Evolutionary conservation across 2,888 invertebrate genomes (phyloP).

Genomic region (Loripinus fragilis): DNA sequence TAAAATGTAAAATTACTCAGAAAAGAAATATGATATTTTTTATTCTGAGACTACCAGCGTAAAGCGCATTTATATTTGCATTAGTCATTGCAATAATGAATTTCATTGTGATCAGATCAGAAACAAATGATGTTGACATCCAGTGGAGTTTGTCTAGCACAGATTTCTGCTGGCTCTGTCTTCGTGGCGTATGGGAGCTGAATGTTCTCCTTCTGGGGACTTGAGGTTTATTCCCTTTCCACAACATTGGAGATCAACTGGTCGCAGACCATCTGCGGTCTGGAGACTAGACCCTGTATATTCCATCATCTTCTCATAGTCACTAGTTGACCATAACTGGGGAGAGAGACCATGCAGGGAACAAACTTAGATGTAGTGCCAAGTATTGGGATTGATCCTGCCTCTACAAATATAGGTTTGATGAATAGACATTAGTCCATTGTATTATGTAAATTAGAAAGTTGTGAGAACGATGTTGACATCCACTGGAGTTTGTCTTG

Average conservation of each 20-base stretch:
- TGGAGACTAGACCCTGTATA: conserved; percentile 68
- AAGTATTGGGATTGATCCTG: too few relatives aligned
- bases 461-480: conserved; percentile 38
- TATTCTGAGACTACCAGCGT: too few relatives aligned
- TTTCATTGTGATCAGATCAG: too few relatives aligned
- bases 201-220: conserved; percentile 60
- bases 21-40: too few relatives aligned
- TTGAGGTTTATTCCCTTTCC: conserved; percentile 26
- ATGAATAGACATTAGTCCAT: too few relatives aligned
- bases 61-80: too few relatives aligned
- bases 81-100: too few relatives aligned
- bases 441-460: too few relatives aligned
- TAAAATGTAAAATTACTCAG: too few relatives aligned
- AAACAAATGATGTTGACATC: conserved; percentile 48
- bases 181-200: conserved; percentile 65
- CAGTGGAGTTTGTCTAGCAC: conserved; percentile 27
- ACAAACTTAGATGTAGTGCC: too few relatives aligned
- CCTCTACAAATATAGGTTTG: too few relatives aligned
- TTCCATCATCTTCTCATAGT: conserved; percentile 73
- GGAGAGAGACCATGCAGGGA: conserved; percentile 43
- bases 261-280: conserved; percentile 51
- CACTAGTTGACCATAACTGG: conserved; percentile 30
- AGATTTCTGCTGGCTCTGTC: conserved; percentile 35
- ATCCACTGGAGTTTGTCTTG: conserved; percentile 28
- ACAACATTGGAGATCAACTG: conserved; percentile 16